Conservation (phyloP, 2,797 vertebrate genomes). For the Acanthiza pusilla region DNA sequence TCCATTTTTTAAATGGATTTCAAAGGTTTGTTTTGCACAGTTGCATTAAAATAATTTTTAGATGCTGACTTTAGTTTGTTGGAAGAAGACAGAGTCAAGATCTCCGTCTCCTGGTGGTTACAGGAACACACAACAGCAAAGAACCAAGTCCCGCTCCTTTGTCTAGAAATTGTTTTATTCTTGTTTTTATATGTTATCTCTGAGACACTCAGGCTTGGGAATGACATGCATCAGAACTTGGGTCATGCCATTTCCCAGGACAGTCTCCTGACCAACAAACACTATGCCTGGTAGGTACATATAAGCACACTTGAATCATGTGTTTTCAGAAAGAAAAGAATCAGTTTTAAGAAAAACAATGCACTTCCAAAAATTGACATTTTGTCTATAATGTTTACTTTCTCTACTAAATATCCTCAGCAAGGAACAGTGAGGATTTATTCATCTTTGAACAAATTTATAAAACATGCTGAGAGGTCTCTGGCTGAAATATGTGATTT, state of each 20-base stretch:
- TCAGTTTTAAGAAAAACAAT: background rate
- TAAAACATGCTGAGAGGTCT: constrained; percentile 8
- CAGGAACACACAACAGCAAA: background rate
- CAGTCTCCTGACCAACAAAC: background rate
- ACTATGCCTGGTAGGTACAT: background rate
- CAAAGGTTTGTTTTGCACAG: background rate
- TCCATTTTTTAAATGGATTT: background rate
- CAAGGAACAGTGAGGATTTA: constrained; percentile 18
- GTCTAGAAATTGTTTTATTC: background rate
- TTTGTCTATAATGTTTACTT: constrained; percentile 25
- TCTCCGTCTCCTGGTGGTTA: background rate
- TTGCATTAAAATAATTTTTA: background rate
- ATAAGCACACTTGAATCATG: background rate
- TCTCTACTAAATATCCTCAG: constrained; percentile 4
- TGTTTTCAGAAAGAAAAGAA: background rate
- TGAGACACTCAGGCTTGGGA: accelerated
- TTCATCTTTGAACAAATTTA: constrained; percentile 41
- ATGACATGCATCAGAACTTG: background rate
- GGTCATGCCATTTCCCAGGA: background rate
- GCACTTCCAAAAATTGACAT: background rate
- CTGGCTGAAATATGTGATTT: background rate
- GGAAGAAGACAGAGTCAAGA: background rate
- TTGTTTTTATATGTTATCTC: background rate
- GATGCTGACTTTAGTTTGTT: background rate
- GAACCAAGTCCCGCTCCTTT: background rate